Evolutionary conservation across 2,113 vertebrate genomes (phyloP), one percentile per base, ranked within the genome.

Genomic region (Passer montanus): DNA sequence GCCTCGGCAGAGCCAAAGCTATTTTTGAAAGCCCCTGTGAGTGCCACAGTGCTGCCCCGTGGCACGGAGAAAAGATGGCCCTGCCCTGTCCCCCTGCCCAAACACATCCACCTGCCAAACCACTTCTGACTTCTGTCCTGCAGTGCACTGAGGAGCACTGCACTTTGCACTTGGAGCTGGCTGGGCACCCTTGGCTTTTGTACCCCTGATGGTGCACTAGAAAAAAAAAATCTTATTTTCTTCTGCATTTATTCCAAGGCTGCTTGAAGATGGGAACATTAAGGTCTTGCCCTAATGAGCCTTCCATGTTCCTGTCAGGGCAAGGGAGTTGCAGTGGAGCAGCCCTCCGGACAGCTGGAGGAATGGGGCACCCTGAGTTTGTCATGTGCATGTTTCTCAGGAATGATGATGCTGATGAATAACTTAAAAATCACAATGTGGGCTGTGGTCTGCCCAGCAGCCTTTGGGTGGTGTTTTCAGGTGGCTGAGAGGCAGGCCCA

Each of bases 311-410:
- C 47, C 41, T 80, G 20, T 7, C 46, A 35, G 64, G 31, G 11
- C 0, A 3, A 67, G 24, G 59, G n/a, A 47, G 58, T 1, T 49
- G 60, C 73, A 56, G 62, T 15, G 0, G 10, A 31, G 49, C 4
- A 3, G 33, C 33, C 28, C 78, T 33, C 11, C 13, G 17, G 52
- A 16, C 19, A n/a, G 59, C 43, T 31, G 52, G 44, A 41, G 39
- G 73, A 74, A 35, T 0, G 2, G 43, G 46, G 21, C 19, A 49
- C 17, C 31, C 31, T 1, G 0, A 0, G 17, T 31, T 20, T 13
- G 24, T 39, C 64, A 10, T 6, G 9, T 8, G 1, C 0, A 0
- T 50, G 19, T 0, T 0, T 22, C 28, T 15, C 43, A 33, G 69
- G 30, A 60, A 39, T n/a, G 70, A 41, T 14, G 20, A 28, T 79